Evolutionary conservation across 2,888 invertebrate species (phyloP), one percentile per base, ranked within the genome.

Genomic region (Rhogogaster chlorosoma): DNA sequence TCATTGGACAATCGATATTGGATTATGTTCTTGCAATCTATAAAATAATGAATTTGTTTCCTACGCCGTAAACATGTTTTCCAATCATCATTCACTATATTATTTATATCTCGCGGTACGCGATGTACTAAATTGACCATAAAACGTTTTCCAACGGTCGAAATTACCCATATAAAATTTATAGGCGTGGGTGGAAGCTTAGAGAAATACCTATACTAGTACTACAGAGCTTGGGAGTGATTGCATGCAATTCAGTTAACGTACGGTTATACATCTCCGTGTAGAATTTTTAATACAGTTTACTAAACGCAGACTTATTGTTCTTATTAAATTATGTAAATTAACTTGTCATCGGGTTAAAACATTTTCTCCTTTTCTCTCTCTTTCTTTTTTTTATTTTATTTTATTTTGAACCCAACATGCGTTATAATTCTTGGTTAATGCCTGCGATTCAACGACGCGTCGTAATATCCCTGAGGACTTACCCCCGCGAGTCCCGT

Each of bases 1-100:
- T 86, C 85, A 87, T 91, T 86, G 85, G 91, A 92, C 88, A 92
- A 90, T 89, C 90, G 91, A 87, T 91, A 91, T 86, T 90, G 86
- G 86, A 92, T 92, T 87, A 88, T 80, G 87, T 89, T 89, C 84
- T 88, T 83, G 84, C 88, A 80, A 83, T 82, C 89, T 90, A 86
- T 84, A 32, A 38, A 29, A 45, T 15, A 26, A 80, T 61, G 38
- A 36, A 38, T n/a, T 22, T 32, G 9, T 49, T 53, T 32, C n/a
- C 0, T 15, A 53, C 18, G 18, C 38, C 18, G 32, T 77, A 77
- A 77, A 32, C 29, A 18, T 77, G 32, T 77, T 53, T 77, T 49
- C 77, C 9, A 18, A 49, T 49, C 49, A 53, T 73, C 71, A 38
- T 73, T 73, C 26, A 10, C n/a, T 26, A n/a, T 22, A 12, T 42